Evolutionary conservation across 2,113 vertebrate genomes (phyloP).

Genomic region (Caracal caracal): DNA sequence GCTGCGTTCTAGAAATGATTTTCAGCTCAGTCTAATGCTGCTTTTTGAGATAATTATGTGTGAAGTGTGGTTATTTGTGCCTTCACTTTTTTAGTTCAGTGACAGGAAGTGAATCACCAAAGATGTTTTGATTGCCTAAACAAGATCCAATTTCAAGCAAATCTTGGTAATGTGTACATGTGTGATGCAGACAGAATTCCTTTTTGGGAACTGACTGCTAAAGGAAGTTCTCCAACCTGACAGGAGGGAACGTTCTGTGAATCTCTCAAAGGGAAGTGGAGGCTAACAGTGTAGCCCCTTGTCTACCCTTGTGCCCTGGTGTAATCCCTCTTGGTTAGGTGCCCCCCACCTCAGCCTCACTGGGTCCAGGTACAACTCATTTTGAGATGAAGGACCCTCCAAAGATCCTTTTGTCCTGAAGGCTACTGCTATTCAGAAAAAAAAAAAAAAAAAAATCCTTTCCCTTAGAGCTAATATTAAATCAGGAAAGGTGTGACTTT

Average conservation of each 20-base stretch:
- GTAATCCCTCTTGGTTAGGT: background rate
- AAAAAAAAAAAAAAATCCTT: background rate
- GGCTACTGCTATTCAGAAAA: background rate
- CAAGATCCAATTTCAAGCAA: slow-evolving; percentile 71
- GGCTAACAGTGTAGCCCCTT: background rate
- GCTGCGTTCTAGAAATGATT: slow-evolving; percentile 15
- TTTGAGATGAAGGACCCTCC: background rate
- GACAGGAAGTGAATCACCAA: slow-evolving; percentile 72
- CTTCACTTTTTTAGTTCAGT: slow-evolving; percentile 44
- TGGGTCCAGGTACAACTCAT: background rate
- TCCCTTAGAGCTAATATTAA: slow-evolving; percentile 41
- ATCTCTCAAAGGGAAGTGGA: background rate
- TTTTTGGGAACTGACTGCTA: slow-evolving; percentile 8
- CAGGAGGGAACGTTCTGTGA: background rate
- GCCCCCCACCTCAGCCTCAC: background rate
- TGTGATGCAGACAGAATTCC: background rate
- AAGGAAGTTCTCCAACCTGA: background rate
- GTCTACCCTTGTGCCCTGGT: background rate
- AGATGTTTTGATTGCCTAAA: slow-evolving; percentile 73
- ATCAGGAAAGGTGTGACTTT: background rate
- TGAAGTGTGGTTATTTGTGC: slow-evolving; percentile 65
- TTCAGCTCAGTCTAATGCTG: background rate
- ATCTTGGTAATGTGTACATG: slow-evolving; percentile 48
- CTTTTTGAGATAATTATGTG: slow-evolving; percentile 45
- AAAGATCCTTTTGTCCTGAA: background rate